Conservation (phyloP, 2,113 vertebrate species). For the Varanus komodoensis region DNA sequence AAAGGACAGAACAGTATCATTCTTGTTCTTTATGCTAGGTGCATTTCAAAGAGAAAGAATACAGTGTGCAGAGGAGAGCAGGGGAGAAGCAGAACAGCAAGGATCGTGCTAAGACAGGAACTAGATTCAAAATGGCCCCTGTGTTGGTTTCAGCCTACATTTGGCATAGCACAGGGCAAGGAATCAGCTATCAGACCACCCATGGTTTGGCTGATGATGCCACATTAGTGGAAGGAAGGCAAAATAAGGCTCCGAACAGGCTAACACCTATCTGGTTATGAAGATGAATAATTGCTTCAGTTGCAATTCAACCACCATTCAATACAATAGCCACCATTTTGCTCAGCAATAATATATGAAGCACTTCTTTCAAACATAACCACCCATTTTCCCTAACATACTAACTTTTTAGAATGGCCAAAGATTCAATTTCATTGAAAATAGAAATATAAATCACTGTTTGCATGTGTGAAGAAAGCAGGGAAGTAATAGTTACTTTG, state of each 20-base stretch:
- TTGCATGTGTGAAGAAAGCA: not conserved
- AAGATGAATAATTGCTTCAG: not conserved
- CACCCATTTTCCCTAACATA: not conserved
- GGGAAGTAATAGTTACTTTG: not conserved
- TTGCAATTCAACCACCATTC: not conserved
- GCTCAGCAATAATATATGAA: not conserved
- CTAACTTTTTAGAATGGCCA: not conserved
- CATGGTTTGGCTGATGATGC: not conserved
- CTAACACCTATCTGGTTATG: too few species aligned
- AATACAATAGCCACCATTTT: not conserved
- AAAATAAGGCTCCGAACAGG: not conserved
- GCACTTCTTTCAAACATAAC: not conserved
- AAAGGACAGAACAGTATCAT: conserved; percentile 1
- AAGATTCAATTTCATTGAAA: too few species aligned
- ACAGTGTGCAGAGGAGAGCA: too few species aligned
- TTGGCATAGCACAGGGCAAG: not conserved
- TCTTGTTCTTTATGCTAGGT: not conserved
- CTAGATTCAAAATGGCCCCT: not conserved
- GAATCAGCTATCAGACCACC: not conserved
- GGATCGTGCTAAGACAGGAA: not conserved
- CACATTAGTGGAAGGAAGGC: not conserved
- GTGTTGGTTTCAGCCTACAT: not conserved
- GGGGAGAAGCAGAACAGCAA: not conserved
- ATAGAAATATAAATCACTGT: too few species aligned
- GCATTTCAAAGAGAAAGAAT: not conserved